Conservation (phyloP, 2,888 invertebrate genomes). For the Acanthosepion esculentum region DNA sequence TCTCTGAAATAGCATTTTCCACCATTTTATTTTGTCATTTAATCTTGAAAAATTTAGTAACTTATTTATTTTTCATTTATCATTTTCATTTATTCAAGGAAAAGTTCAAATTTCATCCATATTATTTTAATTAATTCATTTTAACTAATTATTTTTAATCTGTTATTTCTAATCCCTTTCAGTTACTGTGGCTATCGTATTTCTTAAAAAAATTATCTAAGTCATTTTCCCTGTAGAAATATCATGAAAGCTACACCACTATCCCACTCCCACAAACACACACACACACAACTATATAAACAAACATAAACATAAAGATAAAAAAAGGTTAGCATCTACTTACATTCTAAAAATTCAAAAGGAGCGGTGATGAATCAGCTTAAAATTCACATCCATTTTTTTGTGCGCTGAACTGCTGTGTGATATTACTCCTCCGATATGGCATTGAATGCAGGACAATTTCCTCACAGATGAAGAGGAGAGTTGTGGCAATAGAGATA, state of each 20-base stretch:
- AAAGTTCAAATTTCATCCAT: not conserved
- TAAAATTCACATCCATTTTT: too few relatives aligned
- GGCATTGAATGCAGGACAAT: too few relatives aligned
- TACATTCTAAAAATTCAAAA: too few relatives aligned
- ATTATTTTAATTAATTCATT: not conserved
- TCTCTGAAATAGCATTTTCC: not conserved
- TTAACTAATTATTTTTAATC: not conserved
- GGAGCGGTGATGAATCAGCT: too few relatives aligned
- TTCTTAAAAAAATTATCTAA: too few relatives aligned
- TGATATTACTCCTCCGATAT: too few relatives aligned
- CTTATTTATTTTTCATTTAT: not conserved
- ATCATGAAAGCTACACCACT: not conserved
- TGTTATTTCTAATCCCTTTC: not conserved
- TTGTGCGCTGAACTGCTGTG: too few relatives aligned
- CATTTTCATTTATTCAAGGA: not conserved
- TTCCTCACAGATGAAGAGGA: too few relatives aligned
- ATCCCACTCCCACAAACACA: not conserved
- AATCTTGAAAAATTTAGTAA: not conserved
- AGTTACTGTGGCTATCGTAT: not conserved
- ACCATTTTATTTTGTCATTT: not conserved
- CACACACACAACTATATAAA: not conserved
- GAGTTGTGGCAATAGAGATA: too few relatives aligned
- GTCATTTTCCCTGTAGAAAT: not conserved
- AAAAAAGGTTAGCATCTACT: too few relatives aligned
- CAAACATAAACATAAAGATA: not conserved